Percentiles rank a stretch among this genome's conserved stretches.
Conservation (phyloP, 2,888 invertebrate genomes). For the Habroteleia sp. region DNA sequence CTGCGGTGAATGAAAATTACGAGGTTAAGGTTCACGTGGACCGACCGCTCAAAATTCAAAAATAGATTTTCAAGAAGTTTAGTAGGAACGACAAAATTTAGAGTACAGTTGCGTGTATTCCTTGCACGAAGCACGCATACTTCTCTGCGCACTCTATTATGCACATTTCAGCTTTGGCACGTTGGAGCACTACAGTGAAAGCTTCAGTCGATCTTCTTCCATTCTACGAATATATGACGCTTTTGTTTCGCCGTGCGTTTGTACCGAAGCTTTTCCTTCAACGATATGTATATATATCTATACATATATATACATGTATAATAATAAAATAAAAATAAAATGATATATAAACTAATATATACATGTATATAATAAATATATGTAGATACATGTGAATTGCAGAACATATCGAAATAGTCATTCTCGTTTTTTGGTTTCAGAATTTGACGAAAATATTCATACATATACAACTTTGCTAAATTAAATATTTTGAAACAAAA, state of each 20-base stretch:
- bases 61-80: slow-evolving; percentile 39
- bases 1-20: slow-evolving; percentile 1
- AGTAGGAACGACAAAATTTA: slow-evolving; percentile 52
- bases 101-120: slow-evolving; percentile 62
- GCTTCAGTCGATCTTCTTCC: slow-evolving; percentile 60
- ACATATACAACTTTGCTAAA: slow-evolving; percentile 1
- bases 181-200: slow-evolving; percentile 61
- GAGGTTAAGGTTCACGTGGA: slow-evolving; percentile 4
- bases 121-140: slow-evolving; percentile 62
- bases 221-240: slow-evolving; percentile 59
- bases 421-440: background rate
- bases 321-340: too few relatives aligned
- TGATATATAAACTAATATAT: too few relatives aligned
- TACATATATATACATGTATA: slow-evolving; percentile 18
- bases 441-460: slow-evolving; percentile 8
- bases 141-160: slow-evolving; percentile 61
- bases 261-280: slow-evolving; percentile 51
- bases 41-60: slow-evolving; percentile 20
- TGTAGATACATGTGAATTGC: slow-evolving; percentile 37
- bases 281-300: slow-evolving; percentile 39
- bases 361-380: slow-evolving; percentile 36
- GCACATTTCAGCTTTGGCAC: slow-evolving; percentile 64
- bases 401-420: slow-evolving; percentile 36
- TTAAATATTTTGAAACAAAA: slow-evolving; percentile 6
- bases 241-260: slow-evolving; percentile 59